These are phyloP conservation scores for Melieria crassipennis DNA, from an alignment of 2,888 invertebrate species.

Conservation along the genomic window DNA sequence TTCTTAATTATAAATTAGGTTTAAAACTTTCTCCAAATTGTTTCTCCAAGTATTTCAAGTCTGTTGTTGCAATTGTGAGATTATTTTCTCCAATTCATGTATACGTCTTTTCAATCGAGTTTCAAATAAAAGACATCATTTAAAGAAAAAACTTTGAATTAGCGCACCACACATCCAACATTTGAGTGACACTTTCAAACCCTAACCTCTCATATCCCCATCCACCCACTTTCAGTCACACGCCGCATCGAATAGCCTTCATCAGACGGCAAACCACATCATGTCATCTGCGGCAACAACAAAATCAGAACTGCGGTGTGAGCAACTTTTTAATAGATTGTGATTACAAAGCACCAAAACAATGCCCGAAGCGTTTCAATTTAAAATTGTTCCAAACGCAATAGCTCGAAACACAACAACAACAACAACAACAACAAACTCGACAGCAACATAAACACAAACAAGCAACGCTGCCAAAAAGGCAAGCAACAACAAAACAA, in stretches of 20 bases:
- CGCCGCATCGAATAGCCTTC: constrained; percentile 7
- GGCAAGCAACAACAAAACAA: constrained; percentile 35
- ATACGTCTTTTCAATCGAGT: too few relatives aligned
- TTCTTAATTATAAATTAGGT: too few relatives aligned
- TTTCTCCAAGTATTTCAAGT: too few relatives aligned
- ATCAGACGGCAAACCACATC: background rate
- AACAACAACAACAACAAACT: constrained; percentile 2
- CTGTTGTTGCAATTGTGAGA: too few relatives aligned
- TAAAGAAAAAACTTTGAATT: too few relatives aligned
- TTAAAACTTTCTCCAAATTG: too few relatives aligned
- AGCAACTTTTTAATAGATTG: constrained; percentile 61
- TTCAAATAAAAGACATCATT: too few relatives aligned
- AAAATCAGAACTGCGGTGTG: constrained; percentile 47
- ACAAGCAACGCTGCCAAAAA: constrained; percentile 39
- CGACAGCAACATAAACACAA: constrained; percentile 12
- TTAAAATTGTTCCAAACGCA: constrained; percentile 54
- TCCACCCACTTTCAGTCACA: constrained; percentile 10
- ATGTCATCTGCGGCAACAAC: background rate
- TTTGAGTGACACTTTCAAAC: too few relatives aligned
- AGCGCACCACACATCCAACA: too few relatives aligned
- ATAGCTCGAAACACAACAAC: constrained; percentile 28
- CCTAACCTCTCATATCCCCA: too few relatives aligned
- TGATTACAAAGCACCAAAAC: constrained; percentile 63
- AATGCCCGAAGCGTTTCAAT: constrained; percentile 63
- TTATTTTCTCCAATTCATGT: too few relatives aligned